phyloP scores from a whole-genome alignment of 2,797 vertebrate species.

The Ceyx erithaca region DNA sequence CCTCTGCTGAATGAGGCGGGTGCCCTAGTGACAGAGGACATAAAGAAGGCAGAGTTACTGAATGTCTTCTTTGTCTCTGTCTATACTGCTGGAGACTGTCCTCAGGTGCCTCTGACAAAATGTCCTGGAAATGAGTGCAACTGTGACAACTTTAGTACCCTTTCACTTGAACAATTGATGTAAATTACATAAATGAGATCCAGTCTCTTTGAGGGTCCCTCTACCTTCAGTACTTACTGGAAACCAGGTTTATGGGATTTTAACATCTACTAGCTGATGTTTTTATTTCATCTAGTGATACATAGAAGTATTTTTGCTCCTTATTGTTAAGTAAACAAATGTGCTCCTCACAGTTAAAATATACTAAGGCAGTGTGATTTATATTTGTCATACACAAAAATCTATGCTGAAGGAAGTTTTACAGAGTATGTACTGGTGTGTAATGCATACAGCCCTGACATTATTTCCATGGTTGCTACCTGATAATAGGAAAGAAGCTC shows the following conservation, averaged over 20 bases:
- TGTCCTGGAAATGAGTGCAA: neutral
- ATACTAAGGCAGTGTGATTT: neutral
- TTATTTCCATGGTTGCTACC: neutral
- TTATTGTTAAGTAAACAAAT: neutral
- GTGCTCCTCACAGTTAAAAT: neutral
- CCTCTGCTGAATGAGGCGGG: no score
- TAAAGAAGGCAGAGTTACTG: no score
- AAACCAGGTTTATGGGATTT: neutral
- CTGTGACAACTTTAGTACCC: accelerated
- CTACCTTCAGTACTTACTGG: neutral
- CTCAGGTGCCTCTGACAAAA: no score
- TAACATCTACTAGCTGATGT: neutral
- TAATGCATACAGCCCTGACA: neutral
- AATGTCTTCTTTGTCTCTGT: no score
- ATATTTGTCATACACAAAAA: neutral
- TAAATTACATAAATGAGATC: neutral
- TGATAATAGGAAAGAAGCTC: neutral
- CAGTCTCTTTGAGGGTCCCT: neutral
- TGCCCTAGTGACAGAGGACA: no score
- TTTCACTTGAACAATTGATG: neutral
- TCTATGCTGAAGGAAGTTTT: neutral
- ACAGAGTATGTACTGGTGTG: neutral
- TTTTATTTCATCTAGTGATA: neutral
- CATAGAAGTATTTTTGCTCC: neutral
- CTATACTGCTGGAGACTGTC: no score